phyloP scores from a whole-genome alignment of 1,140 invertebrate genomes.

The Drosophila ananassae region DNA sequence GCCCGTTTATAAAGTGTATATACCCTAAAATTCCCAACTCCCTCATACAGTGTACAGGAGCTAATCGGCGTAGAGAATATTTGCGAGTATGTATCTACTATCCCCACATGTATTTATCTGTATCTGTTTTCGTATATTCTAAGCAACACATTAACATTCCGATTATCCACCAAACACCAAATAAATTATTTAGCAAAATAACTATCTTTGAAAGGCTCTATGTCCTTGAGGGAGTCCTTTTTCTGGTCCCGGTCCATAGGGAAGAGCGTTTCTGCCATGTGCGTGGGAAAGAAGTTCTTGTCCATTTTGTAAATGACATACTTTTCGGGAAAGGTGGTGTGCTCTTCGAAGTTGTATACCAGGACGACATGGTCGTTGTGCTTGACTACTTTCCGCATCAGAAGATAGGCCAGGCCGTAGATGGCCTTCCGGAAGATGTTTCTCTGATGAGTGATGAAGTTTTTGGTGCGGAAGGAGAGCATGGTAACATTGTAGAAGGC shows the following conservation, averaged over 20 bases:
- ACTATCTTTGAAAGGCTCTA: not conserved
- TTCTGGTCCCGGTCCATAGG: slow-evolving; percentile 1
- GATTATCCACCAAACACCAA: slow-evolving; percentile 44
- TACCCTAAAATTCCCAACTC: slow-evolving; percentile 19
- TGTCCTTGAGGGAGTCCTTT: not conserved
- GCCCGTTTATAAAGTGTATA: slow-evolving; percentile 31
- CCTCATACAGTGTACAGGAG: slow-evolving; percentile 31
- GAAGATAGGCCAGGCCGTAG: slow-evolving; percentile 58
- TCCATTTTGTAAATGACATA: slow-evolving; percentile 67
- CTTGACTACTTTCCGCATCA: slow-evolving; percentile 36
- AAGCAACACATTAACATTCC: slow-evolving; percentile 36
- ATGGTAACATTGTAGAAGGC: slow-evolving; percentile 68
- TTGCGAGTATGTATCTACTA: not conserved
- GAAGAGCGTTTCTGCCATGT: slow-evolving; percentile 47
- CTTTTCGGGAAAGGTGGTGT: slow-evolving; percentile 64
- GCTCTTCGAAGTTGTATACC: slow-evolving; percentile 53
- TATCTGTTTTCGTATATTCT: slow-evolving; percentile 45
- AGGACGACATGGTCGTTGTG: slow-evolving; percentile 54
- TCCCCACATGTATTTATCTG: slow-evolving; percentile 8
- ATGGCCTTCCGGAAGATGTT: slow-evolving; percentile 48
- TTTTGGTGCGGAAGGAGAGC: slow-evolving; percentile 48
- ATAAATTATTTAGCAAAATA: slow-evolving; percentile 31
- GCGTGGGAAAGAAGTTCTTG: slow-evolving; percentile 37
- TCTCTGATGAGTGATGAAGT: slow-evolving; percentile 24
- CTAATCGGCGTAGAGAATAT: not conserved